Evolutionary conservation across 2,113 vertebrate species (phyloP).

Genomic region (Tachycineta bicolor): DNA sequence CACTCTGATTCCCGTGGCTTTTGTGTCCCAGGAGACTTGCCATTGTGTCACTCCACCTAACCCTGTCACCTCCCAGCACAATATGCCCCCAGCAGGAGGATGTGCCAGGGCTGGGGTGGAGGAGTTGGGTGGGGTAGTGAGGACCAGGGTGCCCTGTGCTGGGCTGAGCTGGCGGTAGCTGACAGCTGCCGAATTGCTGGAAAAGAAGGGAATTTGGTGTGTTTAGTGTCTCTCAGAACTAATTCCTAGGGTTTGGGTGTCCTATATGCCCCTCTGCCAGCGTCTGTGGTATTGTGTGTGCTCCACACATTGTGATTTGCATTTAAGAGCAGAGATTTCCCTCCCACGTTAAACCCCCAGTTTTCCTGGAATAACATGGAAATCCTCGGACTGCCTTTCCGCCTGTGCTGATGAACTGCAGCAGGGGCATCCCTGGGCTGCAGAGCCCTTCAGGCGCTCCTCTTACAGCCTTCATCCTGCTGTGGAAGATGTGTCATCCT

Average conservation of each 20-base stretch:
- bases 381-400: background rate
- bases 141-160: background rate
- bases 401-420: background rate
- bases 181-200: background rate
- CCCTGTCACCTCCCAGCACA: background rate
- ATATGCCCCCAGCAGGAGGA: background rate
- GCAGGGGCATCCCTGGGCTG: background rate
- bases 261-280: background rate
- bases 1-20: background rate
- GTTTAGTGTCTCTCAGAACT: background rate
- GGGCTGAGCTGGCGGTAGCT: background rate
- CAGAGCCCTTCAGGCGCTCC: background rate
- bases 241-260: background rate
- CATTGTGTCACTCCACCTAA: accelerated
- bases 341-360: background rate
- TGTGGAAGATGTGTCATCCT: background rate
- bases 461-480: accelerated
- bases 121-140: background rate
- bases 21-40: background rate
- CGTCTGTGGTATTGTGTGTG: accelerated
- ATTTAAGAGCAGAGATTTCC: background rate
- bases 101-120: accelerated
- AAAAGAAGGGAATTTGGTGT: background rate
- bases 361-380: background rate
- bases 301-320: background rate